Evolutionary conservation across 2,797 vertebrate genomes (phyloP), one percentile per base, ranked within the genome.

Genomic region (Harpagifer antarcticus): DNA sequence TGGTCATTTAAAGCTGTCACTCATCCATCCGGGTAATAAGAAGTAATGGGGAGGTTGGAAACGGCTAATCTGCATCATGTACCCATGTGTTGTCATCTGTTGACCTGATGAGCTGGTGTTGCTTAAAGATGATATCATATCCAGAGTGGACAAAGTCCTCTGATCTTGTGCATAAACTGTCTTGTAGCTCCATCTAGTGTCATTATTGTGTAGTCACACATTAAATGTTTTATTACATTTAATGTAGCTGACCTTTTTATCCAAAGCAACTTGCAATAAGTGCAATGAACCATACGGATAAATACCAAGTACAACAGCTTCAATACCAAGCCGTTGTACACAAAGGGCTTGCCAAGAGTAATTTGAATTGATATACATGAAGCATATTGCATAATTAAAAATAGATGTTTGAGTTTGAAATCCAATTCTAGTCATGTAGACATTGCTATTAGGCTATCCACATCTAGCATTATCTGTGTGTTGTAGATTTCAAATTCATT

Each of bases 141-240:
- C 5, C 31, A 3, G 17, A 56, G 9, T 23, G 2, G 57, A 27
- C 2, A 17, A 15, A 27, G 43, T 45, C 1, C 20, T 27, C 27
- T 62, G 13, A 23, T 10, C 10, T 54, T 47, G 8, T 13, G 47
- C 14, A 62, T 44, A 17, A 20, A 42, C 9, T 44, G 12, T 1
- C 1, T 44, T 14, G 9, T 67, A 81, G 47, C 84, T 9, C 81
- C 85, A 84, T 86, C 90, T 88, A 86, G 73, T 83, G 86, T 59
- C 0, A 14, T 0, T 44, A 44, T 16, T 52, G 12, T 33, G 14
- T 53, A 70, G 27, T 43, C 64, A 76, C 81, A 80, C 27, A 56
- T 37, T 37, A 6, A 37, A 6, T 37, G 5, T 37, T 37, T 37
- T 37, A 37, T 37, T 37, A 37, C 33, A 37, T 37, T 37, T 37